phyloP scores from a whole-genome alignment of 2,888 invertebrate species.

The Tillus elongatus region DNA sequence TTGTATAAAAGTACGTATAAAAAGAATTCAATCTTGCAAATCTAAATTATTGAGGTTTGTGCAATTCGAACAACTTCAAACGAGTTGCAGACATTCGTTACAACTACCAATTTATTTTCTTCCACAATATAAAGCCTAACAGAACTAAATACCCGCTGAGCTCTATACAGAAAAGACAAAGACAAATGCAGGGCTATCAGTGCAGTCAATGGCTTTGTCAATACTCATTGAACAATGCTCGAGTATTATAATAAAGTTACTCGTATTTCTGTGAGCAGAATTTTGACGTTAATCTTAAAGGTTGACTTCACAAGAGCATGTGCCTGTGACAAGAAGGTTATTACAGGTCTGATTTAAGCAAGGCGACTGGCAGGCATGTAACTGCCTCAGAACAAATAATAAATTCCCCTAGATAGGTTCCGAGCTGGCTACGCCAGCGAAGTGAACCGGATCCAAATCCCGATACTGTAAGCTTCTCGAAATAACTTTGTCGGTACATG shows the following conservation, averaged over 20 bases:
- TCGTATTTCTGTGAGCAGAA: constrained; percentile 17
- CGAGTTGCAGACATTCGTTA: too few species aligned
- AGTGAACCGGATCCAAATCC: too few species aligned
- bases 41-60: too few species aligned
- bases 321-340: constrained; percentile 35
- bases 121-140: too few species aligned
- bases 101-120: too few species aligned
- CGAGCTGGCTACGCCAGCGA: not conserved
- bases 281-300: constrained; percentile 28
- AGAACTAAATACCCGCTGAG: too few species aligned
- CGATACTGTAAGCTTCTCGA: constrained; percentile 3
- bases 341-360: constrained; percentile 35
- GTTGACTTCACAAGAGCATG: constrained; percentile 29
- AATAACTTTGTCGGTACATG: not conserved
- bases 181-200: too few species aligned
- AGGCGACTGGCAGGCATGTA: constrained; percentile 28
- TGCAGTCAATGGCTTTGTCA: too few species aligned
- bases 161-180: too few species aligned
- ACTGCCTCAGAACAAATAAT: constrained; percentile 30
- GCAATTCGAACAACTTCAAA: too few species aligned
- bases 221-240: not conserved
- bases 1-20: too few species aligned
- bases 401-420: constrained; percentile 21
- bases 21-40: too few species aligned
- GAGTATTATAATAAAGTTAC: not conserved